Evolutionary conservation across 1,140 invertebrate genomes (phyloP), one percentile per base, ranked within the genome.

Genomic region (Apis laboriosa): DNA sequence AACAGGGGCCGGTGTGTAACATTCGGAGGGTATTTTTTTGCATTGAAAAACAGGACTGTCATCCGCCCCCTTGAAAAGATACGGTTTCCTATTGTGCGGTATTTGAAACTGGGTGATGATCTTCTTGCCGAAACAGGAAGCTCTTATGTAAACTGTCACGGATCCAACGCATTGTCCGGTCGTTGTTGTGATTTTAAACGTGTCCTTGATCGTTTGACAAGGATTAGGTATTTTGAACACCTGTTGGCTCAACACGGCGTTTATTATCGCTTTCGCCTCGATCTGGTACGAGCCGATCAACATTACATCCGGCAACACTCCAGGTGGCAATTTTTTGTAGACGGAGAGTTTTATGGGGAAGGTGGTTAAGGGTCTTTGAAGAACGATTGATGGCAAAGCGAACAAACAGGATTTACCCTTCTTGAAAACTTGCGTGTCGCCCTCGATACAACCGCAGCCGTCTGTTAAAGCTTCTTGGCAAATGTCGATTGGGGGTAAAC

Each of bases 41-140:
- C 92, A 93, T 58, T 93, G 90, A n/a, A 92, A 92, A 0, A 93
- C 80, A 0, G 92, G 89, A 73, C 90, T 89, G 9, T 91, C 80
- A 0, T 86, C 83, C 0, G 66, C 43, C 0, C 92, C 90, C 80
- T 94, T 94, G 77, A 94, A 94, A 0, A 94, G 80, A 77, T 93
- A 94, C 0, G 91, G 89, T 81, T 93, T 92, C 49, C 89, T 88
- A 58, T 94, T 92, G 51, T 89, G 84, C 0, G 93, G 92, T 13
- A 93, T 87, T 92, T 96, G 95, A 88, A 96, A 96, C 86, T 95
- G 95, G 5, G 96, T 96, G 9, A 96, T 93, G 55, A 96, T 96
- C 80, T 96, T 92, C 86, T 95, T 95, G 19, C 96, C 96, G 83
- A 96, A 96, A 86, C 95, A 96, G 13, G 96, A 96, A 87, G 95